phyloP scores from a whole-genome alignment of 2,888 invertebrate species.

The Fabriciana adippe region DNA sequence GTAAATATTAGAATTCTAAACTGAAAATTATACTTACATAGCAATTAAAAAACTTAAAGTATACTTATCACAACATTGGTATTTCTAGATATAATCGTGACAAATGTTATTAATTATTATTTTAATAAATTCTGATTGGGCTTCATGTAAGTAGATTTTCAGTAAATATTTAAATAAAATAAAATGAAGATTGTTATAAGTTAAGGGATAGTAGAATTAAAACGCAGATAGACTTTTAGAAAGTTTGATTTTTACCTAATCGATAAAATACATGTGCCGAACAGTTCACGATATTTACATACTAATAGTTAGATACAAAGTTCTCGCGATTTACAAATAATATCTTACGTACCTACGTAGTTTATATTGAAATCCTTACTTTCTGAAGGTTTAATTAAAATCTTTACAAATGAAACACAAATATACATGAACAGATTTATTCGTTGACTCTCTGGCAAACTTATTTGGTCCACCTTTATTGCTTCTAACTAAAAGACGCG shows the following conservation, averaged over 20 bases:
- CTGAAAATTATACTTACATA: too few relatives aligned
- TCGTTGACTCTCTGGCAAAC: conserved; percentile 79
- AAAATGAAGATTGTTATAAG: neutral
- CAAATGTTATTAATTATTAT: too few relatives aligned
- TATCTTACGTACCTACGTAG: conserved; percentile 13
- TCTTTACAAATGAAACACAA: conserved; percentile 51
- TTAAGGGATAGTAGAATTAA: conserved; percentile 18
- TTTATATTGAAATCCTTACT: conserved; percentile 23
- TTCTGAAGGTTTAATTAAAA: conserved; percentile 8
- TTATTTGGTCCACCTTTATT: conserved; percentile 78
- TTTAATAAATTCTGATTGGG: too few relatives aligned
- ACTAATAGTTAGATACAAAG: conserved; percentile 34
- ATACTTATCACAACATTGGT: too few relatives aligned
- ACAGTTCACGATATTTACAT: conserved; percentile 37
- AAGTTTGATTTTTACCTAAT: conserved; percentile 43
- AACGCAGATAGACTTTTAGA: conserved; percentile 32
- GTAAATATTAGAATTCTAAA: too few relatives aligned
- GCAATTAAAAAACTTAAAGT: too few relatives aligned
- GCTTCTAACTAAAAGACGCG: conserved; percentile 64
- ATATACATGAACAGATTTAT: conserved; percentile 75
- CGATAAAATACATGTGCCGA: conserved; percentile 40
- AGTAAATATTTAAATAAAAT: neutral
- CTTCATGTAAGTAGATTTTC: neutral
- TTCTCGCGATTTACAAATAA: conserved; percentile 26
- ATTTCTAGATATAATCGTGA: too few relatives aligned